Evolutionary conservation across 2,888 invertebrate genomes (phyloP).

Genomic region (Drosophila limbata): DNA sequence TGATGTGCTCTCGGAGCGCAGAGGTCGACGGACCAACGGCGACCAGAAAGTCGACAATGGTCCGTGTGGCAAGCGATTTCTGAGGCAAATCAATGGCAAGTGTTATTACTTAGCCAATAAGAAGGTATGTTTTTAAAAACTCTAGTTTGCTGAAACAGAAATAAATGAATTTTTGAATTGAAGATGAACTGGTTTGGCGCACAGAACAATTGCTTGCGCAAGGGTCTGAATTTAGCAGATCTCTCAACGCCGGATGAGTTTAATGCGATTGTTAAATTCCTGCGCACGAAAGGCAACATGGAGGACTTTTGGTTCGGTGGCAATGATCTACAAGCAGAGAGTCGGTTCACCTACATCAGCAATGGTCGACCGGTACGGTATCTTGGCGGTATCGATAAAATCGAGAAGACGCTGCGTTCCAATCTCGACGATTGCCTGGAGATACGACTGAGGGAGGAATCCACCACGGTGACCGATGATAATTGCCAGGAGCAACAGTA

Average conservation of each 20-base stretch:
- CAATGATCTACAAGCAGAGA: conserved; percentile 64
- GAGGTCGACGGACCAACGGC: not conserved
- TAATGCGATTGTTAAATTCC: conserved; percentile 31
- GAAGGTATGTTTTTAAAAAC: conserved; percentile 41
- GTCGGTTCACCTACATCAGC: conserved; percentile 62
- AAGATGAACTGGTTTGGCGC: conserved; percentile 67
- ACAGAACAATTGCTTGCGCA: conserved; percentile 68
- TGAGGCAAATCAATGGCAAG: conserved; percentile 52
- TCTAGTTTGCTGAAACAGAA: too few species aligned
- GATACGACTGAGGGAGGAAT: conserved; percentile 50
- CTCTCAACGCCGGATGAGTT: conserved; percentile 46
- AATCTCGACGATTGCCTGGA: conserved; percentile 70
- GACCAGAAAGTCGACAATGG: conserved; percentile 32
- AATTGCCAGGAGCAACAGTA: conserved; percentile 63
- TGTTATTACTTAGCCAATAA: conserved; percentile 60
- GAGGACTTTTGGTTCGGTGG: conserved; percentile 71
- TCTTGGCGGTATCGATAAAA: conserved; percentile 26
- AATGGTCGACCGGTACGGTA: conserved; percentile 48
- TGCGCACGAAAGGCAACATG: conserved; percentile 38
- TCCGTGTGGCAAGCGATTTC: conserved; percentile 58
- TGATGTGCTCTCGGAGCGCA: conserved; percentile 32
- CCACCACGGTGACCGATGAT: conserved; percentile 53
- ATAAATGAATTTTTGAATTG: too few species aligned
- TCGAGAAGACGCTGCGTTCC: conserved; percentile 56
- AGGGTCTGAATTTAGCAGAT: conserved; percentile 58